Evolutionary conservation across 2,888 invertebrate species (phyloP).

Genomic region (Troglohyphantes excavatus): DNA sequence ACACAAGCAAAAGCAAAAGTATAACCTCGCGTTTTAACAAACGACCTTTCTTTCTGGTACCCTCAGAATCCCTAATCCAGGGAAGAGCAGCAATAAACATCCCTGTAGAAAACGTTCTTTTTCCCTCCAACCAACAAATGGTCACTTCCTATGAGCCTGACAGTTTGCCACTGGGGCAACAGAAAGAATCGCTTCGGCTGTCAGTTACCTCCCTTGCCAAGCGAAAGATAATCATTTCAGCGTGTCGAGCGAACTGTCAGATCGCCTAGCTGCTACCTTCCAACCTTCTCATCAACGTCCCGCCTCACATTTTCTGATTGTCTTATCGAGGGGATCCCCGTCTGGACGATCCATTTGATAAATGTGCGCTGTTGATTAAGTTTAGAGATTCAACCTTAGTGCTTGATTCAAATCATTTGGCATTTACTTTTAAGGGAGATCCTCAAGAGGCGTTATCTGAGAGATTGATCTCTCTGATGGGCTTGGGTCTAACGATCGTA

Average conservation of each 20-base stretch:
- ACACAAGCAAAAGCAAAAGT: neutral
- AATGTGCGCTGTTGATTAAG: constrained; percentile 8
- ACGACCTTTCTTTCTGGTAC: neutral
- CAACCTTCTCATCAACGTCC: neutral
- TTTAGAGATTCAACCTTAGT: neutral
- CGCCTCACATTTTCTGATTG: neutral
- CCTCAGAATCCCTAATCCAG: constrained; percentile 31
- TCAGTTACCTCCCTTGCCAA: constrained; percentile 38
- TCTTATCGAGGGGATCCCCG: constrained; percentile 28
- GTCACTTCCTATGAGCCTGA: constrained; percentile 18
- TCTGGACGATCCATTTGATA: constrained; percentile 26
- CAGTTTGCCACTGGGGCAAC: constrained; percentile 41
- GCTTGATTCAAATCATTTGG: neutral
- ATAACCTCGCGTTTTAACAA: neutral
- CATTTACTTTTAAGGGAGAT: neutral
- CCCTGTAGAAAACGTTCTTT: constrained; percentile 17
- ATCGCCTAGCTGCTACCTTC: constrained; percentile 17
- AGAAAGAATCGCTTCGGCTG: constrained; percentile 54
- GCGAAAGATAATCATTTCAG: constrained; percentile 60
- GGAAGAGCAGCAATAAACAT: constrained; percentile 35
- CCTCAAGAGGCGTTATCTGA: too few relatives aligned
- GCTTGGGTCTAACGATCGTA: too few relatives aligned
- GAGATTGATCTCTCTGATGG: too few relatives aligned
- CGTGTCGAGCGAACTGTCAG: constrained; percentile 47
- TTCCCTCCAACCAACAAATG: constrained; percentile 31